Evolutionary conservation across 2,113 vertebrate species (phyloP).

Genomic region (Panthera leo): DNA sequence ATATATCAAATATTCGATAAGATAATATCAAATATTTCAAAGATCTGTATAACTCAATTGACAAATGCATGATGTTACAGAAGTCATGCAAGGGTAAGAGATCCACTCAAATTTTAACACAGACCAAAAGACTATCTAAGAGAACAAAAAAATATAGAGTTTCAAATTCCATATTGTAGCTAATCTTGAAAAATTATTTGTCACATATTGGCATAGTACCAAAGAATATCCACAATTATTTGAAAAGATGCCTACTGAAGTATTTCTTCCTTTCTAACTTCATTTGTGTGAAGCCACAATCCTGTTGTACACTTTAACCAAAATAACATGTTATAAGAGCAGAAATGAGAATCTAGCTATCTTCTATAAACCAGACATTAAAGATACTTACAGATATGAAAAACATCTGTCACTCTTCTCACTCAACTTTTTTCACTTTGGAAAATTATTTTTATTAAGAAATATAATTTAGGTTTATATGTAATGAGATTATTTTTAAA

Average conservation of each 20-base stretch:
- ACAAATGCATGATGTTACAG: background rate
- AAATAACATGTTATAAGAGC: background rate
- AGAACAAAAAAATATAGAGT: background rate
- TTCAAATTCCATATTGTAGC: background rate
- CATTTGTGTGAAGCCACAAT: background rate
- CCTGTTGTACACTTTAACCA: background rate
- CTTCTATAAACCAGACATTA: background rate
- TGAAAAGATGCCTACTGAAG: background rate
- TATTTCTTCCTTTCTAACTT: background rate
- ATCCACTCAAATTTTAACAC: background rate
- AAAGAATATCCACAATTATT: background rate
- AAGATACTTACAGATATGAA: background rate
- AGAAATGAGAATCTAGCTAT: background rate
- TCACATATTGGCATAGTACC: background rate
- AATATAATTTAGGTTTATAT: background rate
- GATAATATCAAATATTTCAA: background rate
- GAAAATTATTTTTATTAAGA: slow-evolving; percentile 26
- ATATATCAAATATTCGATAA: no score
- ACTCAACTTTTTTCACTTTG: background rate
- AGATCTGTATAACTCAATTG: background rate
- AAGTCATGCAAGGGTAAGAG: background rate
- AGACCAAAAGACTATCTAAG: background rate
- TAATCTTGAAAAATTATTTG: slow-evolving; percentile 3
- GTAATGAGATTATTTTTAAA: background rate
- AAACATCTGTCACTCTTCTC: background rate